Percentiles rank a stretch among this genome's conserved stretches.
Conservation (phyloP, 2,888 invertebrate genomes). For the Pollenia labialis region DNA sequence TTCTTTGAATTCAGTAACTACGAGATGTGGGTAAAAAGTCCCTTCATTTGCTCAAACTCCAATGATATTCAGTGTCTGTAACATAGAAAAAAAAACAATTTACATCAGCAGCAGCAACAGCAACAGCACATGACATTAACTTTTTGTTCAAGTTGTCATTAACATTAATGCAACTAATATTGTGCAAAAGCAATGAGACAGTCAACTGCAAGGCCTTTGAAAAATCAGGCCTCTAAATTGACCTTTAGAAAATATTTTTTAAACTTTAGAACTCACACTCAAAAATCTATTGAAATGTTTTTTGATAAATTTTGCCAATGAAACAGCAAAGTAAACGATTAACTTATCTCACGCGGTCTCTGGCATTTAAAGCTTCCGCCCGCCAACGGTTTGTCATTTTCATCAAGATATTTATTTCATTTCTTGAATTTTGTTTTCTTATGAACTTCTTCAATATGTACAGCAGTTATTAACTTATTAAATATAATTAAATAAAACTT, state of each 20-base stretch:
- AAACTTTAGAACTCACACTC: no score
- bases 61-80: background rate
- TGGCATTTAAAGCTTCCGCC: constrained; percentile 48
- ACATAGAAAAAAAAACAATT: background rate
- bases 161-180: constrained; percentile 25
- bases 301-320: background rate
- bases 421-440: background rate
- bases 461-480: constrained; percentile 58
- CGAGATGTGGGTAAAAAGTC: background rate
- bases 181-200: background rate
- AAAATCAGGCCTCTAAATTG: background rate
- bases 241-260: background rate
- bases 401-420: background rate
- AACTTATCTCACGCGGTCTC: constrained; percentile 53
- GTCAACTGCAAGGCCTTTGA: background rate
- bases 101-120: background rate
- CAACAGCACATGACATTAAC: constrained; percentile 10
- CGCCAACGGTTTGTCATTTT: constrained; percentile 26
- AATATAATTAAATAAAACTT: constrained; percentile 69
- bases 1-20: background rate
- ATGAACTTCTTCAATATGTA: background rate
- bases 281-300: background rate
- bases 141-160: constrained; percentile 28
- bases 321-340: constrained; percentile 5
- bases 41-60: background rate